phyloP scores from a whole-genome alignment of 37 sponge, comb jelly and placozoan species.

The Geodia barretti region DNA sequence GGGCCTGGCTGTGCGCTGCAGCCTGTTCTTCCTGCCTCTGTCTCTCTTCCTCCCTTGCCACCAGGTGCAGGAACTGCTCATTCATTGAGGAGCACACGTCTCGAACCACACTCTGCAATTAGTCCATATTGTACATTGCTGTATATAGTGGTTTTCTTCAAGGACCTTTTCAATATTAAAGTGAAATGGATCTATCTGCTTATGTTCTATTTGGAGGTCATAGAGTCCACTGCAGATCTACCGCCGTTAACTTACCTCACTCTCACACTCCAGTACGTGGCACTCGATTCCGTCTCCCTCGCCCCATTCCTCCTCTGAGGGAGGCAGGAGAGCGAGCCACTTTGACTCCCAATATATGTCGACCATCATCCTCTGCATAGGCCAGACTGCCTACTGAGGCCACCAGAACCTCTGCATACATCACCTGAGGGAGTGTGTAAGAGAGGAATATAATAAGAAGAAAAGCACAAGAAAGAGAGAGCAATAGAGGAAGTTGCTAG shows the following conservation, averaged over 20 bases:
- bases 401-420: slow-evolving; percentile 59
- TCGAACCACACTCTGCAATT: slow-evolving; percentile 54
- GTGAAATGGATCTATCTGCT: too few species aligned
- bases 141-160: not conserved
- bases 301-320: not conserved
- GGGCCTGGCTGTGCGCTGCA: not conserved
- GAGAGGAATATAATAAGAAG: not conserved
- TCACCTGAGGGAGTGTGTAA: slow-evolving; percentile 31
- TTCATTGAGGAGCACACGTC: slow-evolving; percentile 68
- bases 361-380: slow-evolving; percentile 86
- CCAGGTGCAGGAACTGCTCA: slow-evolving; percentile 53
- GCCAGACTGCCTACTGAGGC: slow-evolving; percentile 70
- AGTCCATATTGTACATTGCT: not conserved
- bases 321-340: slow-evolving; percentile 6
- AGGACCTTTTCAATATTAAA: too few species aligned
- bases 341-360: slow-evolving; percentile 82
- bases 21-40: slow-evolving; percentile 1
- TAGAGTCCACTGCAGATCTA: too few species aligned
- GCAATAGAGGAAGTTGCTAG: too few species aligned
- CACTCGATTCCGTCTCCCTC: slow-evolving; percentile 22
- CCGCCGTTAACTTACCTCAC: slow-evolving; percentile 51
- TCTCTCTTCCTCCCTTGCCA: slow-evolving; percentile 44
- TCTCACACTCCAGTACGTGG: slow-evolving; percentile 79
- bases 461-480: too few species aligned
- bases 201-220: too few species aligned